A percentile compares a stretch with the other conserved stretches of the same genome.
Evolutionary conservation across 2,888 invertebrate genomes (phyloP).

Genomic region (Endomychus coccineus): DNA sequence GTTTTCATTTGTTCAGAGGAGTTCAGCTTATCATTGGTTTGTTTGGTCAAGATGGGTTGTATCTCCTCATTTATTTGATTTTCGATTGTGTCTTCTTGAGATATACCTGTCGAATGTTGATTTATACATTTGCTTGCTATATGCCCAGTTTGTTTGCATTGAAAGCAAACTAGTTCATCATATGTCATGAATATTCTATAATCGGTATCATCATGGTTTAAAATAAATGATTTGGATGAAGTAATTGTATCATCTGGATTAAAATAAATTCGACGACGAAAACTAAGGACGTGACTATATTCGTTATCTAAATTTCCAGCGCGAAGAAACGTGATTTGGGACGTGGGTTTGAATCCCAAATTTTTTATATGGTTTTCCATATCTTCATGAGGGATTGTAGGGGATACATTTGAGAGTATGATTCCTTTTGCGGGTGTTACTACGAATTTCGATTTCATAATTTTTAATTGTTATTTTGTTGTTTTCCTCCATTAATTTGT

Average conservation of each 20-base stretch:
- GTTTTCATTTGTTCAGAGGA: too few relatives aligned
- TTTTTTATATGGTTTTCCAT: slow-evolving; percentile 2
- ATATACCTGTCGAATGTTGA: too few relatives aligned
- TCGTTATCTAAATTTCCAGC: neutral
- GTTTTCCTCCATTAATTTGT: neutral
- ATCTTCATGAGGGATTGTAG: slow-evolving; percentile 11
- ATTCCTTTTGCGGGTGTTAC: slow-evolving; percentile 10
- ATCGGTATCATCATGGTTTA: neutral
- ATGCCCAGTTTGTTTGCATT: too few relatives aligned
- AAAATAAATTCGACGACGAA: neutral
- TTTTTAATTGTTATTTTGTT: neutral
- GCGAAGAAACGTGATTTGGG: neutral
- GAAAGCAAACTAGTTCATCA: neutral
- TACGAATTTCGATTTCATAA: neutral
- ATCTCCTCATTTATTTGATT: too few relatives aligned
- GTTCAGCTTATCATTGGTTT: too few relatives aligned
- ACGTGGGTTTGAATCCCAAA: slow-evolving; percentile 3
- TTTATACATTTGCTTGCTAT: slow-evolving; percentile 1
- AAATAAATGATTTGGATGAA: too few relatives aligned
- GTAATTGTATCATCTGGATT: neutral
- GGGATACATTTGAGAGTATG: slow-evolving; percentile 12
- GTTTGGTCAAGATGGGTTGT: too few relatives aligned
- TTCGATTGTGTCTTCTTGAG: too few relatives aligned
- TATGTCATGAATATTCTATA: neutral
- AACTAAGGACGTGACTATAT: neutral